Evolutionary conservation across 2,113 vertebrate species (phyloP), one percentile per base, ranked within the genome.

Genomic region (Turnix velox): DNA sequence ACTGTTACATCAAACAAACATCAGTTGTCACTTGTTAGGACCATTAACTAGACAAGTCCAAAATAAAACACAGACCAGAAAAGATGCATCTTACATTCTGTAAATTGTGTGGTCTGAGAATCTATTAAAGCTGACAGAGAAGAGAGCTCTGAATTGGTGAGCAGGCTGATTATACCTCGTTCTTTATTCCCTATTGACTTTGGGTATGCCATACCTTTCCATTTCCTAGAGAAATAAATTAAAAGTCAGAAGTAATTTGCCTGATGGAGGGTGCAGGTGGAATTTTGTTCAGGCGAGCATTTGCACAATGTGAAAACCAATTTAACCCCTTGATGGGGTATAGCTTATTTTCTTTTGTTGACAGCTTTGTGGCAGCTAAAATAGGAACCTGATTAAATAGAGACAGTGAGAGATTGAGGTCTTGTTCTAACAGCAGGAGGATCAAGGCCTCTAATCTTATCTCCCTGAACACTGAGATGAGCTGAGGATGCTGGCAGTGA

Each of bases 191-290:
- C 98, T 98, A 98, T 99, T 99, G 99, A 99, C 99, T 99, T 98
- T 98, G 98, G 98, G 97, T 98, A 98, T 98, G 98, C 98, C 98
- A 98, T 98, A 98, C 98, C 98, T 98, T 99, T 99, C 98, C 98
- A 99, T 99, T 99, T 99, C 99, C 98, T 98, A 96, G 98, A 97
- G 98, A 99, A 99, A 99, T 99, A 99, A 99, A 99, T 99, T 99
- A 99, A 99, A 99, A 99, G 99, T 99, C 99, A 99, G 98, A 99
- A 99, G 98, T 99, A 99, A 99, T 99, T 99, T 99, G 98, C 98
- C 98, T 99, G 99, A 99, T 94, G 98, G 98, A 98, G 97, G 97
- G 97, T 98, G 98, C 98, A 99, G 98, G 98, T 99, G 98, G 97
- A 97, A 97, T 98, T 97, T 97, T 97, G 94, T 92, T 98, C 97